These are phyloP conservation scores for Macrophya annulata DNA, from an alignment of 2,888 invertebrate genomes.

Conservation along the genomic window DNA sequence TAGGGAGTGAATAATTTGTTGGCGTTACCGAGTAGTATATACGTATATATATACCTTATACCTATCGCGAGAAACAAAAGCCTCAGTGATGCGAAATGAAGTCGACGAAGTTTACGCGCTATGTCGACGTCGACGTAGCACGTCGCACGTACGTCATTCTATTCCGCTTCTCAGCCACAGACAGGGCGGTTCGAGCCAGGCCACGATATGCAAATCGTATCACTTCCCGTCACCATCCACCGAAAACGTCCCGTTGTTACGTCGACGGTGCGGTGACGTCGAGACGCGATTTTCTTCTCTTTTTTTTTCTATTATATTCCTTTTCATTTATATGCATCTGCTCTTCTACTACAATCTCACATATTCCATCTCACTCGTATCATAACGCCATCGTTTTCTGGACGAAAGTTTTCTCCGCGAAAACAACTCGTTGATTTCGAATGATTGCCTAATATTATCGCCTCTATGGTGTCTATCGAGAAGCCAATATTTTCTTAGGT, in stretches of 20 bases:
- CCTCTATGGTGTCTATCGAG: neutral
- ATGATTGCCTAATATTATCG: constrained; percentile 38
- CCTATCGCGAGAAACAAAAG: constrained; percentile 40
- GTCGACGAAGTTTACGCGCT: constrained; percentile 40
- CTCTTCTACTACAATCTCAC: neutral
- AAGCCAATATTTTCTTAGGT: constrained; percentile 34
- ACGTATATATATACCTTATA: too few relatives aligned
- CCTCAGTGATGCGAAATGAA: constrained; percentile 49
- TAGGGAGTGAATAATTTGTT: constrained; percentile 33
- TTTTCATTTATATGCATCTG: neutral
- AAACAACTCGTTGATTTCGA: constrained; percentile 43
- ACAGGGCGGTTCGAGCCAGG: constrained; percentile 65
- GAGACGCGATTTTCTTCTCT: constrained; percentile 6
- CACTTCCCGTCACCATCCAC: constrained; percentile 64
- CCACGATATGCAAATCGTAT: constrained; percentile 76
- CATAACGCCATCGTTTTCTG: neutral
- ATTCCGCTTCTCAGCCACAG: constrained; percentile 31
- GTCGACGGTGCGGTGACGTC: constrained; percentile 28
- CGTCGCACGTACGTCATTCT: constrained; percentile 39
- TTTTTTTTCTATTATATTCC: neutral
- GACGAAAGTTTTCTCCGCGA: constrained; percentile 6
- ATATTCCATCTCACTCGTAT: neutral
- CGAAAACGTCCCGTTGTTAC: constrained; percentile 41
- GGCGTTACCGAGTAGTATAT: neutral
- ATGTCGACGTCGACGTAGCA: neutral